Evolutionary conservation across 2,113 vertebrate genomes (phyloP).

Genomic region (Siphamia tubifer): DNA sequence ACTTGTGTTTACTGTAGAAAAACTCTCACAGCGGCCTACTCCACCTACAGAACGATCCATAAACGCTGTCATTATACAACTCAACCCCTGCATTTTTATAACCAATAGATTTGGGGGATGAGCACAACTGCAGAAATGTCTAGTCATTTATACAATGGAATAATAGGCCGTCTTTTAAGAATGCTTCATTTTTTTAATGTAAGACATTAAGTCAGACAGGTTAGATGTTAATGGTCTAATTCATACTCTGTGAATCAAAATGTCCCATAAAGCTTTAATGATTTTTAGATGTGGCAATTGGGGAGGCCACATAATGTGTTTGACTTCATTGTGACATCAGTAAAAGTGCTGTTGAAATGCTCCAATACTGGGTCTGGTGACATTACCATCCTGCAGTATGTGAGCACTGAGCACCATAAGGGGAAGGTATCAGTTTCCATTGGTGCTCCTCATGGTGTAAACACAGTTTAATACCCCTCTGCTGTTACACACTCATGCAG

Average conservation of each 20-base stretch:
- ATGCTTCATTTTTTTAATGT: neutral
- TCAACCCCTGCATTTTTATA: neutral
- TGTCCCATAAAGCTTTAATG: conserved; percentile 34
- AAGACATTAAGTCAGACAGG: neutral
- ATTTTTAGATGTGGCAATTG: conserved; percentile 32
- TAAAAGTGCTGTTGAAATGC: conserved; percentile 8
- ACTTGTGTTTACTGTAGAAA: conserved; percentile 32
- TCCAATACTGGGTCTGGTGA: neutral
- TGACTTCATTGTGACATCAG: conserved; percentile 13
- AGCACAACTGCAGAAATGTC: too few relatives aligned
- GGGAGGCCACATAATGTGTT: conserved; percentile 5
- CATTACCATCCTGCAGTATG: conserved; percentile 4
- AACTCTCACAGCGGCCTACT: neutral
- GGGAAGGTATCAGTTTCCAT: neutral
- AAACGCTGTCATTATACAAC: neutral
- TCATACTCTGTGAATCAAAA: conserved; percentile 17
- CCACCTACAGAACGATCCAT: conserved; percentile 7
- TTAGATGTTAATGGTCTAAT: conserved; percentile 38
- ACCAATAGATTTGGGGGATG: neutral
- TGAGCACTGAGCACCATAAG: neutral
- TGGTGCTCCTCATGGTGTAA: conserved; percentile 15
- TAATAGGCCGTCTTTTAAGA: neutral
- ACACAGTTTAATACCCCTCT: conserved; percentile 28
- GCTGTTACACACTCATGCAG: conserved; percentile 11
- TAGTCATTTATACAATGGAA: neutral